Percentiles rank a stretch among this genome's conserved stretches.
These are phyloP conservation scores for Copsychus sechellarum DNA, from an alignment of 2,113 vertebrate species.

Conservation along the genomic window DNA sequence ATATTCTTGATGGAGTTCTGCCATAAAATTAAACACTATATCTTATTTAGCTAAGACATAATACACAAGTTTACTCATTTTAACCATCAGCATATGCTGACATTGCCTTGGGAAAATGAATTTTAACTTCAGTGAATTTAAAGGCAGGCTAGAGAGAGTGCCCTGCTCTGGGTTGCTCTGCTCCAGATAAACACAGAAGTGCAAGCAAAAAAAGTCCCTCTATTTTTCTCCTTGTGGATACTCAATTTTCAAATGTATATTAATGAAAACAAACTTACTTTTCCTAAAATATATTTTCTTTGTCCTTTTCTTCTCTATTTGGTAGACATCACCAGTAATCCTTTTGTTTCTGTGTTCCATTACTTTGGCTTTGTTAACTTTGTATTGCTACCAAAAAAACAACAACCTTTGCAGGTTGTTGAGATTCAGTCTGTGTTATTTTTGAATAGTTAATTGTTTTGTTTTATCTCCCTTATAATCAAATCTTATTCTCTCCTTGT, in stretches of 20 bases:
- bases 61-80: not conserved
- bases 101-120: not conserved
- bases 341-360: not conserved
- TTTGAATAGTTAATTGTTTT: not conserved
- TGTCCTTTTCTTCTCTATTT: not conserved
- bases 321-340: not conserved
- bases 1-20: not conserved
- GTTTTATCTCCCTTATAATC: not conserved
- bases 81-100: not conserved
- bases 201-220: not conserved
- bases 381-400: not conserved
- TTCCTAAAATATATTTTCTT: not conserved
- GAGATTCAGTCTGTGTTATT: accelerated
- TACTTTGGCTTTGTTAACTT: not conserved
- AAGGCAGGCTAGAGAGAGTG: not conserved
- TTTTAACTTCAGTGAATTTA: not conserved
- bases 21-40: not conserved
- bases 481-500: not conserved
- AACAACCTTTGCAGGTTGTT: accelerated
- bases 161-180: not conserved
- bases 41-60: not conserved
- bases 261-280: not conserved
- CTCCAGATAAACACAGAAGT: not conserved
- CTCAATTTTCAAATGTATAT: not conserved
- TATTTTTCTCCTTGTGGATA: not conserved